Base-by-base conservation (phyloP, 2,113 vertebrate genomes). In the Illadopsis cleaveri region DNA sequence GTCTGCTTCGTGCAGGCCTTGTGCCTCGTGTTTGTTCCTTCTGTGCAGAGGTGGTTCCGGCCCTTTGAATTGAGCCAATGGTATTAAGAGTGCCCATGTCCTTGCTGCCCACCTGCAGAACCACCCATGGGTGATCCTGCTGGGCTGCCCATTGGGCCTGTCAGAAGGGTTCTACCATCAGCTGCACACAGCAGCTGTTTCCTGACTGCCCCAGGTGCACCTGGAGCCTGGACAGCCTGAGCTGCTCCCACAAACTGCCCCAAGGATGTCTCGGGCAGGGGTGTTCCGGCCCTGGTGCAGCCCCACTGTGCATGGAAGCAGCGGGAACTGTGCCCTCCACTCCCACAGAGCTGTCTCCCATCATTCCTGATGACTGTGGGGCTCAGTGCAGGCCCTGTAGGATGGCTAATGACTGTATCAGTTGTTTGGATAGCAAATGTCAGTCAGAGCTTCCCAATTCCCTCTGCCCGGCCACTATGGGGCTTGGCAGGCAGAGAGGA, bases 301-400 rank as follows among this genome's bases (percentile, higher is more conserved):
- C 15, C 48, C 23, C 2, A 1, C 8, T 64, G 12, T 11, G 0
- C 0, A 1, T 28, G 45, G 35, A 64, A 51, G 61, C 11, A 10
- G 35, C 9, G 37, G 28, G 40, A 71, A 4, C 56, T 75, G 60
- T 84, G 12, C 47, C 37, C 11, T 78, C 25, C 2, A 0, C 31
- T 76, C 50, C 23, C 16, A 20, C 50, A 47, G 50, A 53, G 31
- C 47, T 79, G 13, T 17, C 23, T 56, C 37, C 53, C 21, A 12
- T 38, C n/a, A 4, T 11, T 82, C 31, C 30, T 38, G 23, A 11
- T 38, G 37, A 4, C 37, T 71, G 56, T n/a, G 64, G 79, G 28
- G 15, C 17, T 40, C 54, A 78, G 48, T 6, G 0, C 54, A 45
- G 54, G 42, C 14, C 8, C 9, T 3, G 3, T 24, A 23, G 38